Percentiles rank a stretch among this genome's conserved stretches.
Conservation (phyloP, 2,113 vertebrate genomes). For the Oreochromis aureus region DNA sequence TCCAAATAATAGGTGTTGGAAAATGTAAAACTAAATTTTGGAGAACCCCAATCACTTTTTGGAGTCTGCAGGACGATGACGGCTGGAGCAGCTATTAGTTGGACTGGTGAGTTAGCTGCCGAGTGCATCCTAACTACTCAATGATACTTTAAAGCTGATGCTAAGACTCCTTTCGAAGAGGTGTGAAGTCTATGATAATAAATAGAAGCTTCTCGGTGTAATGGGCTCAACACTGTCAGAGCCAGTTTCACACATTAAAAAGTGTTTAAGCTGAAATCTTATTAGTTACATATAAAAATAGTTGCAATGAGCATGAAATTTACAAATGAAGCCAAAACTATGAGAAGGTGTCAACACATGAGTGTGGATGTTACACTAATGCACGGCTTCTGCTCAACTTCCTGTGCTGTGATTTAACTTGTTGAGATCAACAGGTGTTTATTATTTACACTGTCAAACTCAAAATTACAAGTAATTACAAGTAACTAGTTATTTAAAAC, state of each 20-base stretch:
- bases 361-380: background rate
- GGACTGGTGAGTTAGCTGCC: background rate
- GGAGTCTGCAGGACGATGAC: background rate
- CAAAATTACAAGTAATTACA: background rate
- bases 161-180: background rate
- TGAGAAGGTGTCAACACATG: background rate
- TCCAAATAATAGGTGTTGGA: background rate
- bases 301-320: background rate
- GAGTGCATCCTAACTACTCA: background rate
- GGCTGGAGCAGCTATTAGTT: background rate
- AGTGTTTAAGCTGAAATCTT: background rate
- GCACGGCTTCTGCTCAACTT: background rate
- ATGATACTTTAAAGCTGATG: background rate
- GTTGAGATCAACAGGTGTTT: background rate
- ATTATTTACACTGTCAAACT: background rate
- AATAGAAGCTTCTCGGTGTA: background rate
- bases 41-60: background rate
- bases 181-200: background rate
- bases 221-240: background rate
- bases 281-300: background rate
- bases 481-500: background rate
- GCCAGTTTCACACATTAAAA: background rate
- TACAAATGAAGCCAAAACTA: background rate
- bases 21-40: background rate
- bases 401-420: background rate